A percentile compares a stretch with the other conserved stretches of the same genome.
Conservation (phyloP, 2,888 invertebrate species). For the Eulithis testata region DNA sequence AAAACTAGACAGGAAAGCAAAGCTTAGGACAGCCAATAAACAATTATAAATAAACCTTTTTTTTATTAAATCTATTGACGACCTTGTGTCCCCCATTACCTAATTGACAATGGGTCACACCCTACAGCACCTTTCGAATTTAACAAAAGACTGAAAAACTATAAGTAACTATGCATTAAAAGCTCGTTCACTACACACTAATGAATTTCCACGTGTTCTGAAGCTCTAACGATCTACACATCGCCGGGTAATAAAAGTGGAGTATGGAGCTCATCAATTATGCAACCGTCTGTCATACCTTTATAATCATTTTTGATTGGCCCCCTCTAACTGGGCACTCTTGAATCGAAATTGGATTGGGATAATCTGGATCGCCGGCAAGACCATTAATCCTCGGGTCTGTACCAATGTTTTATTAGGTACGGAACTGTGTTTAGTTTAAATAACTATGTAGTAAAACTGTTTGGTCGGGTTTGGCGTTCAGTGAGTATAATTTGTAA, state of each 20-base stretch:
- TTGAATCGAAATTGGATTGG: constrained; percentile 58
- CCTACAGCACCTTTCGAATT: neutral
- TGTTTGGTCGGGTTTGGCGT: neutral
- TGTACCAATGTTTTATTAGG: constrained; percentile 41
- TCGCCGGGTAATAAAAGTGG: constrained; percentile 30
- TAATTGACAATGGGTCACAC: neutral
- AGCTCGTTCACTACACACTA: constrained; percentile 5
- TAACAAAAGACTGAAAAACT: neutral
- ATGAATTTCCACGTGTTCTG: constrained; percentile 11
- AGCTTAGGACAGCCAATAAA: no score
- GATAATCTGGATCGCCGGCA: constrained; percentile 50
- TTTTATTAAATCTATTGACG: no score
- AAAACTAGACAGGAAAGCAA: no score
- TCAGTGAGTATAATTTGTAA: neutral
- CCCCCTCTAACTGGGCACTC: constrained; percentile 50
- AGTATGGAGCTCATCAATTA: constrained; percentile 42
- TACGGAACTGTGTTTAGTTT: constrained; percentile 35
- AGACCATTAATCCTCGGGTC: constrained; percentile 40
- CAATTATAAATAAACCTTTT: no score
- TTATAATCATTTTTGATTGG: constrained; percentile 58
- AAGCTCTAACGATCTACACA: constrained; percentile 22
- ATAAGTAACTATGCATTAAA: neutral
- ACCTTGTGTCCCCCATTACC: no score
- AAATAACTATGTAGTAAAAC: constrained; percentile 25
- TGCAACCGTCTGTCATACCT: constrained; percentile 47